These are phyloP conservation scores for Picathartes gymnocephalus DNA, from an alignment of 2,113 vertebrate species.

Conservation along the genomic window DNA sequence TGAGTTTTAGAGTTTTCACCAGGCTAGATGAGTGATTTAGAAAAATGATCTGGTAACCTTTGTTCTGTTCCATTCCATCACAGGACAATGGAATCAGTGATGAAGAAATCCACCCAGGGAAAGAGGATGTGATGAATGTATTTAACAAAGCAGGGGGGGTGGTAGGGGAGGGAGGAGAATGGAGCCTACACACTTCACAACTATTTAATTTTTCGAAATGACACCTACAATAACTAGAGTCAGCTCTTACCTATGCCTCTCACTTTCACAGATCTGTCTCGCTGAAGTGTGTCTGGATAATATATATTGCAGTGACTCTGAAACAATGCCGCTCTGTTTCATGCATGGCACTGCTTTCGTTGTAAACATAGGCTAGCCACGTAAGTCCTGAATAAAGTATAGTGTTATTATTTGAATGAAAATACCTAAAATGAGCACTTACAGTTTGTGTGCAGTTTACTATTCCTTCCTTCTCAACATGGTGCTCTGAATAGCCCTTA, in stretches of 20 bases:
- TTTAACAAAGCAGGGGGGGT: neutral
- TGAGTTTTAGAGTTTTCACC: neutral
- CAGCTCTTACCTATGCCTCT: neutral
- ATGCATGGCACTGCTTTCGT: neutral
- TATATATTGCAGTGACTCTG: neutral
- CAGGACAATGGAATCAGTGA: slow-evolving; percentile 20
- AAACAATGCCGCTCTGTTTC: slow-evolving; percentile 13
- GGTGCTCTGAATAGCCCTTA: neutral
- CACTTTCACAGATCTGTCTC: neutral
- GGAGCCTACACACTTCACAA: neutral
- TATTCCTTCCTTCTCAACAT: neutral
- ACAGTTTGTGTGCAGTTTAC: neutral
- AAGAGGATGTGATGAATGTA: neutral
- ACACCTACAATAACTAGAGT: neutral
- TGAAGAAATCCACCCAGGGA: neutral
- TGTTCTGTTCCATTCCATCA: neutral
- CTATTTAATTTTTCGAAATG: neutral
- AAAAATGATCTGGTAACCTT: slow-evolving; percentile 2
- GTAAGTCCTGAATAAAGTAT: neutral
- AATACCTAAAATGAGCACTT: neutral
- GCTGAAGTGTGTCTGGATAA: neutral
- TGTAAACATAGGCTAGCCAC: neutral
- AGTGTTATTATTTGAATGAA: neutral
- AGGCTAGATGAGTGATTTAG: neutral
- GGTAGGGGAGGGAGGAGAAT: neutral